Evolutionary conservation across 2,797 vertebrate species (phyloP), one percentile per base, ranked within the genome.

Genomic region (Galagoides demidoff): DNA sequence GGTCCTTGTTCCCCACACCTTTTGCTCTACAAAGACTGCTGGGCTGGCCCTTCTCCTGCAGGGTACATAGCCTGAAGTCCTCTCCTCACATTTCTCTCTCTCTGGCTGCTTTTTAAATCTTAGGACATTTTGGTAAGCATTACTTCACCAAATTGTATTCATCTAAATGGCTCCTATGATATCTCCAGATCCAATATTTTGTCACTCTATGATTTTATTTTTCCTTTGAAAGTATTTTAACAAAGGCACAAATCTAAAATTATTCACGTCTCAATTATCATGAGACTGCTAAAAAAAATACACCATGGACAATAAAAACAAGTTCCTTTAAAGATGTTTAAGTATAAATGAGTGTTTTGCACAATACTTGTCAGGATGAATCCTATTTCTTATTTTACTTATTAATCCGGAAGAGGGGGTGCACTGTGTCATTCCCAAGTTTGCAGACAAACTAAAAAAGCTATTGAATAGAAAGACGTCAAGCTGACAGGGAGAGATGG

Each of bases 371-470:
- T 81, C 74, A 37, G 59, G 70, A 52, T 25, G 64, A 55, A 31
- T 84, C 84, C 76, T 55, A 19, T 77, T 86, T 89, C 86, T 79
- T 45, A 55, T 95, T 85, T 76, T 78, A 70, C 82, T 89, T 91
- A 89, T 96, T 93, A 96, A 78, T 95, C 70, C 31, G 49, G 79
- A 95, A 96, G 94, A 87, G 79, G 79, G 81, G 78, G 57, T 63
- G 61, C 45, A 9, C 34, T 17, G 2, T 84, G 91, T 73, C 45
- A 49, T 63, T 81, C 71, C 68, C 78, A 55, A 81, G 90, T 95
- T 89, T 89, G 61, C 92, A 95, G 91, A 97, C 92, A 92, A 94
- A 94, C 93, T 96, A 82, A 91, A 92, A 85, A 96, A 86, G 93
- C 78, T 34, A 11, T 34, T 49, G 90, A 49, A 31, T 63, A 89